Conservation (phyloP, 2,113 vertebrate genomes). For the Steatornis caripensis region DNA sequence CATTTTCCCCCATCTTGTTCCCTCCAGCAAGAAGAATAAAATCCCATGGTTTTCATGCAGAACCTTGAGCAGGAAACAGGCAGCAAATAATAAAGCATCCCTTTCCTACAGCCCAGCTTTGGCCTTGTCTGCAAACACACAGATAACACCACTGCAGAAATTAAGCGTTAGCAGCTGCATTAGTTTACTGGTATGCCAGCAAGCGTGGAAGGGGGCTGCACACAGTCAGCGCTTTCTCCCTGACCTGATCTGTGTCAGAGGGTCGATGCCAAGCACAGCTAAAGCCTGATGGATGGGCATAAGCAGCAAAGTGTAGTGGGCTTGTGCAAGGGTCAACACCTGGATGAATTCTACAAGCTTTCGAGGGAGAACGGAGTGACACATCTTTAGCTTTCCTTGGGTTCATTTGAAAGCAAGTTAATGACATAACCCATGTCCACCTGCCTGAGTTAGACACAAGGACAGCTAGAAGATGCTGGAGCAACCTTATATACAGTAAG, state of each 20-base stretch:
- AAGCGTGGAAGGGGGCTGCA: neutral
- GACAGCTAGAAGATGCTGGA: neutral
- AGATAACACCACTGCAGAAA: neutral
- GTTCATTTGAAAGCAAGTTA: neutral
- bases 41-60: neutral
- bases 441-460: neutral
- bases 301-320: neutral
- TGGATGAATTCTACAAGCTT: neutral
- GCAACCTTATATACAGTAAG: neutral
- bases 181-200: neutral
- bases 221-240: rapidly evolving
- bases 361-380: neutral
- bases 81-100: neutral
- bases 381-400: neutral
- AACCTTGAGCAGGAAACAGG: neutral
- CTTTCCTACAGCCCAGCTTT: neutral
- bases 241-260: neutral
- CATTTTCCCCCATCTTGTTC: neutral
- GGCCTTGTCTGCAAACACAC: neutral
- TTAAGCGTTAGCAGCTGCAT: neutral
- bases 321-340: neutral
- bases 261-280: rapidly evolving
- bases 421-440: neutral
- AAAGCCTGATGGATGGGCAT: neutral
- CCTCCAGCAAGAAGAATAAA: constrained; percentile 1